Percentiles rank a stretch among this genome's conserved stretches.
Evolutionary conservation across 53 echinoderm and acorn worm species (phyloP).

Genomic region (Paelopatides confundens): DNA sequence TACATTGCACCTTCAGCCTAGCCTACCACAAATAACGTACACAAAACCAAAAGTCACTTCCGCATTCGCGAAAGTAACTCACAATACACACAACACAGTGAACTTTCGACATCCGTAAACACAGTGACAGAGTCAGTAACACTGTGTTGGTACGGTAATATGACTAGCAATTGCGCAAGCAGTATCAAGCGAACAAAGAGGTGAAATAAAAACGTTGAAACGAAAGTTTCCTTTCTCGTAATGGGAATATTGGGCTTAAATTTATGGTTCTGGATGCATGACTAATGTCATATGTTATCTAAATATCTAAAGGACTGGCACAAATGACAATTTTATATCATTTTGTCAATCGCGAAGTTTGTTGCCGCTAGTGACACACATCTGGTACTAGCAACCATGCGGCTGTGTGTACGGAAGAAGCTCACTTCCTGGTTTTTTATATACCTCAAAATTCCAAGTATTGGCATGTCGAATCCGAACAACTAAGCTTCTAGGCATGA

Average conservation of each 20-base stretch:
- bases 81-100: not conserved
- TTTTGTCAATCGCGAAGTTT: no score
- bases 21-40: not conserved
- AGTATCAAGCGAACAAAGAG: not conserved
- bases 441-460: not conserved
- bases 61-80: slow-evolving; percentile 33
- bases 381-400: not conserved
- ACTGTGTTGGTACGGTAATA: not conserved
- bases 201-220: not conserved
- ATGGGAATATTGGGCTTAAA: no score
- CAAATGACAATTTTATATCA: no score
- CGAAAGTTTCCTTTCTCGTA: no score
- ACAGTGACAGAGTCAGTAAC: not conserved
- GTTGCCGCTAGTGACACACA: no score
- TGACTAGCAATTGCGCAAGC: not conserved
- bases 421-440: slow-evolving; percentile 82
- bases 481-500: no score
- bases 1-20: no score
- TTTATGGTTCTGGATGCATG: no score
- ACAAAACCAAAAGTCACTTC: slow-evolving; percentile 15
- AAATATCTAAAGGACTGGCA: no score
- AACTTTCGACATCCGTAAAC: slow-evolving; percentile 5
- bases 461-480: not conserved
- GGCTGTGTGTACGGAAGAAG: slow-evolving; percentile 53
- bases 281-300: no score